Evolutionary conservation across 2,797 vertebrate species (phyloP).

Genomic region (Hydrocynus forskahlii): DNA sequence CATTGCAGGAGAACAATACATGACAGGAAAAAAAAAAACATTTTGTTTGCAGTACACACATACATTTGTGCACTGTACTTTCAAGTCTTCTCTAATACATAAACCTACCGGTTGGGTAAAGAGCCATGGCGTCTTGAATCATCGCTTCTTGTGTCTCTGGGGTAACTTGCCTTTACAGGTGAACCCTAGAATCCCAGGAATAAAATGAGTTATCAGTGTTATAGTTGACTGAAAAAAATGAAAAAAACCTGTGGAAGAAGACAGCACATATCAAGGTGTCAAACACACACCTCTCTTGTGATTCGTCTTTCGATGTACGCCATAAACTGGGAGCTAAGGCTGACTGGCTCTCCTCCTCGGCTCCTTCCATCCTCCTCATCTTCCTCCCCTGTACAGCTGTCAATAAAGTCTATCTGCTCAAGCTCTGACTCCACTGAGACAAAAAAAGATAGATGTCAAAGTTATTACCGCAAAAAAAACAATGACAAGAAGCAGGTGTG

Average conservation of each 20-base stretch:
- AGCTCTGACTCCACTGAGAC: constrained; percentile 83
- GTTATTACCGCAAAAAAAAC: not conserved
- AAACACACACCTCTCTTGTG: constrained; percentile 86
- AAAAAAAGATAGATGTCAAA: not conserved
- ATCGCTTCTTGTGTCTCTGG: constrained; percentile 80
- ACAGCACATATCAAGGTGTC: not conserved
- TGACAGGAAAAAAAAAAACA: not conserved
- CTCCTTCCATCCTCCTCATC: constrained; percentile 86
- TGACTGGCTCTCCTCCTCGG: constrained; percentile 74
- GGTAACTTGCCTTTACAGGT: constrained; percentile 75
- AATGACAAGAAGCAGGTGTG: not conserved
- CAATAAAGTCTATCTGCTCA: constrained; percentile 97
- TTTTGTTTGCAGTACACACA: not conserved
- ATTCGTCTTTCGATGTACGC: constrained; percentile 94
- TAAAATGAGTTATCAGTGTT: not conserved
- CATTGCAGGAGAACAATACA: not conserved
- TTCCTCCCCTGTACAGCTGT: constrained; percentile 87
- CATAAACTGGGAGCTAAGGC: constrained; percentile 96
- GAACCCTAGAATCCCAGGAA: constrained; percentile 74
- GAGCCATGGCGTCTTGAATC: constrained; percentile 76
- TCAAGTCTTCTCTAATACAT: constrained; percentile 26
- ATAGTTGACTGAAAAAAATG: not conserved
- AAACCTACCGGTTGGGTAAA: constrained; percentile 77
- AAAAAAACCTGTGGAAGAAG: not conserved
- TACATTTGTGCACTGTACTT: constrained; percentile 16